phyloP scores from a whole-genome alignment of 1,140 invertebrate species.

The Drosophila repletoides region DNA sequence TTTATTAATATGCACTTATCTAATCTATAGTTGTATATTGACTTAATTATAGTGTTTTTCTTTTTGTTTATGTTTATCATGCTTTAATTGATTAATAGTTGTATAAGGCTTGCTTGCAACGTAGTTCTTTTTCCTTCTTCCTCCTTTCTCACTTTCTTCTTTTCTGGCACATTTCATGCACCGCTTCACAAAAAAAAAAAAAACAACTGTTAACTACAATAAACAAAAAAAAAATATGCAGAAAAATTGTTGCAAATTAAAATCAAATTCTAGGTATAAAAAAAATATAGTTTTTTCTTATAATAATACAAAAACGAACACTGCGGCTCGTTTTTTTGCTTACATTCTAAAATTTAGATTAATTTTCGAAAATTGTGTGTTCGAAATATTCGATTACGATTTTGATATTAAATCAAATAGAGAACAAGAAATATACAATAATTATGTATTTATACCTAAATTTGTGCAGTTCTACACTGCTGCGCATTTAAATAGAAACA shows the following conservation, averaged over 20 bases:
- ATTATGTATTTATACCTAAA: neutral
- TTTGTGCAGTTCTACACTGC: neutral
- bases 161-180: conserved; percentile 26
- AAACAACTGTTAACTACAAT: conserved; percentile 5
- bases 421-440: conserved; percentile 11
- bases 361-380: neutral
- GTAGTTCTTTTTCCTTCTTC: conserved; percentile 25
- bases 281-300: conserved; percentile 18
- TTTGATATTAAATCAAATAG: neutral
- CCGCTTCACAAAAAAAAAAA: conserved; percentile 4
- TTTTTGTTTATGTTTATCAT: conserved; percentile 7
- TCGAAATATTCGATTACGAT: conserved; percentile 9
- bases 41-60: conserved; percentile 21
- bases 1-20: conserved; percentile 21
- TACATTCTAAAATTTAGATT: conserved; percentile 59
- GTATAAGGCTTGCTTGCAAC: conserved; percentile 52
- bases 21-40: conserved; percentile 30
- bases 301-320: conserved; percentile 12
- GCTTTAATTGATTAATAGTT: conserved; percentile 49
- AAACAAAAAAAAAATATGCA: conserved; percentile 8
- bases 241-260: conserved; percentile 18
- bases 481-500: conserved; percentile 1
- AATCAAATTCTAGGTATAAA: conserved; percentile 24
- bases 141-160: neutral
- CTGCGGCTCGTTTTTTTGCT: conserved; percentile 31